Conservation (phyloP, 2,888 invertebrate genomes). For the Lasioglossum oenotherae region DNA sequence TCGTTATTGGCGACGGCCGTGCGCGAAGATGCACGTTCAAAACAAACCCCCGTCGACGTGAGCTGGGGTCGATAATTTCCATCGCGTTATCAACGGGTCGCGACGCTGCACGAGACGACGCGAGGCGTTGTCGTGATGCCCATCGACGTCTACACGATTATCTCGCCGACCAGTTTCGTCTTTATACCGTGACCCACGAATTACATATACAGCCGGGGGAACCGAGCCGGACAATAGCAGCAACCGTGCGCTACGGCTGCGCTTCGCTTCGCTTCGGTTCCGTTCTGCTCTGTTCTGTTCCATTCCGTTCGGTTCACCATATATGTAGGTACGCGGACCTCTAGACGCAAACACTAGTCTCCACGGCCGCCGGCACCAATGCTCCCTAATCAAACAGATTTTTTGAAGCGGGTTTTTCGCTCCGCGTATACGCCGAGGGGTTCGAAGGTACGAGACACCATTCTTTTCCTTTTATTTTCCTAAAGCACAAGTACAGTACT, state of each 20-base stretch:
- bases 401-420: constrained; percentile 49
- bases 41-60: constrained; percentile 62
- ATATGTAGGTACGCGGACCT: neutral
- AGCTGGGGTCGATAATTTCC: constrained; percentile 68
- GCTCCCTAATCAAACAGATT: constrained; percentile 37
- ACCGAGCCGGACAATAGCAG: neutral
- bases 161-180: constrained; percentile 39
- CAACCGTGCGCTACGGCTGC: neutral
- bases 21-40: constrained; percentile 66
- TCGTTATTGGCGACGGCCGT: constrained; percentile 67
- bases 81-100: constrained; percentile 59
- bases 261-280: neutral
- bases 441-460: constrained; percentile 54
- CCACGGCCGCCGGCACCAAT: constrained; percentile 38
- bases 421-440: constrained; percentile 55
- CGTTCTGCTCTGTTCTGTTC: neutral
- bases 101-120: constrained; percentile 48
- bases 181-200: constrained; percentile 40
- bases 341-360: constrained; percentile 13
- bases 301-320: neutral
- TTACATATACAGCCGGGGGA: neutral
- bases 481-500: neutral
- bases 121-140: constrained; percentile 63
- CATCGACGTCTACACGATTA: constrained; percentile 24
- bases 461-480: neutral